phyloP scores from a whole-genome alignment of 2,888 invertebrate genomes.

The Apoda limacodes region DNA sequence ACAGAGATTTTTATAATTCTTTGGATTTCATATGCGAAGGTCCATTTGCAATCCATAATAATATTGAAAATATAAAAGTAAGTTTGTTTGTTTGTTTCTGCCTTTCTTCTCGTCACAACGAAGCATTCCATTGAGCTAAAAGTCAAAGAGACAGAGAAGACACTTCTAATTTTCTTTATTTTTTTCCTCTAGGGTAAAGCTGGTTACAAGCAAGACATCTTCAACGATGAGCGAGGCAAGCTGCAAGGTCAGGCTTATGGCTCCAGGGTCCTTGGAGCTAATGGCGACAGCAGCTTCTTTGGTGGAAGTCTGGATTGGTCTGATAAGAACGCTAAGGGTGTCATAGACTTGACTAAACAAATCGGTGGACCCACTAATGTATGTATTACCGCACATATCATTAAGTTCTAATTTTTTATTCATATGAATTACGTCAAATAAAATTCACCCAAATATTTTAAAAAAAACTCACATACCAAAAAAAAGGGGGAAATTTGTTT shows the following conservation, averaged over 20 bases:
- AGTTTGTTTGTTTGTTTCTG: too few species aligned
- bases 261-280: constrained; percentile 13
- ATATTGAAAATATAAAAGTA: too few species aligned
- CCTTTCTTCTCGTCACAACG: too few species aligned
- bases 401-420: background rate
- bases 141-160: too few species aligned
- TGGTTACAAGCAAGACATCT: constrained; percentile 18
- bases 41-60: too few species aligned
- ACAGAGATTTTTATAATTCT: too few species aligned
- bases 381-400: constrained; percentile 3
- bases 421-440: too few species aligned
- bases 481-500: too few species aligned
- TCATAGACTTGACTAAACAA: constrained; percentile 17
- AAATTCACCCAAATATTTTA: too few species aligned
- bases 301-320: constrained; percentile 15
- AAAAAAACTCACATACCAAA: too few species aligned
- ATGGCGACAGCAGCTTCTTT: constrained; percentile 15
- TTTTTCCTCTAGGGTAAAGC: constrained; percentile 15
- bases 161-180: background rate
- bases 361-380: constrained; percentile 16
- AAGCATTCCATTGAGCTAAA: too few species aligned
- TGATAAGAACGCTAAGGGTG: constrained; percentile 15
- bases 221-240: constrained; percentile 17
- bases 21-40: too few species aligned
- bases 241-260: constrained; percentile 17